Evolutionary conservation across 2,888 invertebrate genomes (phyloP).

Genomic region (Clistopyga incitator): DNA sequence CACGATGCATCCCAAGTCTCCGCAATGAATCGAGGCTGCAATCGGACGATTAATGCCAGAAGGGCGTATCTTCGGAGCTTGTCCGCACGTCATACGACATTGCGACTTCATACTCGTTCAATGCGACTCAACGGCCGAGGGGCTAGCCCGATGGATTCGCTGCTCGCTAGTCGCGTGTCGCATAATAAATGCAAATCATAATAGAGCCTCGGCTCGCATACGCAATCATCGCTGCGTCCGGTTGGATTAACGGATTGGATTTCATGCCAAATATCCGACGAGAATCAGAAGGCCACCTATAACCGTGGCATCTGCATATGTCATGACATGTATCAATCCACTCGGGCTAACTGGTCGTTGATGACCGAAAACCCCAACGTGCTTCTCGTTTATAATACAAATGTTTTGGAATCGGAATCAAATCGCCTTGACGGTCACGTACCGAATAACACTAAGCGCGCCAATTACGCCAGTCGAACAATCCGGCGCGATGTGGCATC

Average conservation of each 20-base stretch:
- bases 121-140: not conserved
- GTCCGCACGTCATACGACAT: not conserved
- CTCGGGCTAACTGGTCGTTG: conserved; percentile 21
- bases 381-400: conserved; percentile 2
- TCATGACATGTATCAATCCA: not conserved
- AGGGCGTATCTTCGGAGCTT: not conserved
- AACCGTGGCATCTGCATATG: conserved; percentile 12
- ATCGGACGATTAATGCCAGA: not conserved
- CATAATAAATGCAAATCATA: conserved; percentile 57
- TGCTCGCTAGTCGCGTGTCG: conserved; percentile 34
- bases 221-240: conserved; percentile 52
- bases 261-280: conserved; percentile 45
- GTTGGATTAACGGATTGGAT: conserved; percentile 39
- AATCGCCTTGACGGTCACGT: conserved; percentile 10
- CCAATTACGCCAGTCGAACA: not conserved
- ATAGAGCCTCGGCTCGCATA: conserved; percentile 28
- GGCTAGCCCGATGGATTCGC: not conserved
- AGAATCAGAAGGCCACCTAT: conserved; percentile 17
- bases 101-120: not conserved
- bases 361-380: conserved; percentile 36
- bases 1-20: conserved; percentile 9
- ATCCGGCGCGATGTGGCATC: not conserved
- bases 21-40: not conserved
- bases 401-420: conserved; percentile 20
- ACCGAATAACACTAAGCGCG: not conserved